These are phyloP conservation scores for Acropora tenuis DNA, from an alignment of 64 coral and sea anemone genomes.

Conservation along the genomic window DNA sequence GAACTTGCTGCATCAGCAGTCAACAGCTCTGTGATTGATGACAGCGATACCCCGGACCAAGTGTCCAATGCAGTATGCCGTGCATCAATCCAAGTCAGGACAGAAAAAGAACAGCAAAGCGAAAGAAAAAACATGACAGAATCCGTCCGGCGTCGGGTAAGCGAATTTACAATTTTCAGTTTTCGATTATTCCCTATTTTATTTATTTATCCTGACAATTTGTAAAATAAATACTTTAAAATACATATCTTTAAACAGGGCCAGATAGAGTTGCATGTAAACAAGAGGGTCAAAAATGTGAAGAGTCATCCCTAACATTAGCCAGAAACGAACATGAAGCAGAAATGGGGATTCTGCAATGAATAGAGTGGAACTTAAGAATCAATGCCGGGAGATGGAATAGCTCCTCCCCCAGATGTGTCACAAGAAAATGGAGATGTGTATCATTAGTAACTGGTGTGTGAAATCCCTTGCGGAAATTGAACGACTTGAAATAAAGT, in stretches of 20 bases:
- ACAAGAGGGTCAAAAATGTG: neutral
- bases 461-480: neutral
- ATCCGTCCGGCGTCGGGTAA: neutral
- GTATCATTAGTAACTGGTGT: neutral
- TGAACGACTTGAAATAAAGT: conserved; percentile 7
- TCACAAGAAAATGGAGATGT: conserved; percentile 18
- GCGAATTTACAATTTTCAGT: neutral
- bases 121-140: neutral
- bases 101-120: neutral
- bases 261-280: neutral
- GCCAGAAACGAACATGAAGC: neutral
- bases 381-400: neutral
- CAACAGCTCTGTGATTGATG: neutral
- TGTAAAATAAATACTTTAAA: conserved; percentile 7
- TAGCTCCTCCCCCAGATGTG: neutral
- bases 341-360: neutral
- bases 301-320: neutral
- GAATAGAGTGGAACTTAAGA: neutral
- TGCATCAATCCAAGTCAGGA: neutral
- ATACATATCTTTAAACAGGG: neutral
- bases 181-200: neutral
- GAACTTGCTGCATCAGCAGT: neutral
- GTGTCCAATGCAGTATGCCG: conserved; percentile 18
- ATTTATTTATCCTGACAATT: neutral
- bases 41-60: conserved; percentile 5